Evolutionary conservation across 2,888 invertebrate species (phyloP), one percentile per base, ranked within the genome.

Genomic region (Lasioglossum leucozonium): DNA sequence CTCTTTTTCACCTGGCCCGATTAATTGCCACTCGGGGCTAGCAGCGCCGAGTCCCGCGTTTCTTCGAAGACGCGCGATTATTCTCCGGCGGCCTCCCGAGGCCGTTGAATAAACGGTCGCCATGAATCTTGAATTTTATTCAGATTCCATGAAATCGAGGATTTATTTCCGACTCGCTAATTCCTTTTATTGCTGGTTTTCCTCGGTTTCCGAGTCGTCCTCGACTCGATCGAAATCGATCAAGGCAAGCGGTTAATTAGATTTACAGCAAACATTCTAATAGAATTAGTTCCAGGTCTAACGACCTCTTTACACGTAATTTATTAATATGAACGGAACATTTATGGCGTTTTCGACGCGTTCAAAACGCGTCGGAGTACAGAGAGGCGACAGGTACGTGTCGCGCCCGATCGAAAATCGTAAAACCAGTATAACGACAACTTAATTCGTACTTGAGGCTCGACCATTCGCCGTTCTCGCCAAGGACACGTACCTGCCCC

Each of bases 61-160:
- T 55, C 71, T 81, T 51, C 62, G 30, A 81, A 40, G 40, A 71
- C 44, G 42, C 58, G 26, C 44, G 44, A 58, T 34, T 44, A 18
- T 34, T 65, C 65, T 65, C 65, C 65, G 65, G 34, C 18, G 4
- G 18, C 65, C 65, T 34, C 26, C 55, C n/a, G 26, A 55, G 37
- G n/a, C 62, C 30, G 62, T 30, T 4, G 79, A 79, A 79, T 37
- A 47, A 79, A 79, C 47, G 55, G 55, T 34, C 34, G 47, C 47
- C 40, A 69, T 73, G 55, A 69, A 79, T 79, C 73, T 73, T 26
- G 16, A 58, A 51, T 79, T 82, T 58, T 58, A 44, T 74, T 58
- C 69, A 79, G 74, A 82, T 73, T 73, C 44, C 67, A 13, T 16
- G n/a, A 16, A 26, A 13, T 42, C 34, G 22, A 11, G 10, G 16